Base-by-base conservation (phyloP, 2,797 vertebrate species). In the Sardinella longiceps region DNA sequence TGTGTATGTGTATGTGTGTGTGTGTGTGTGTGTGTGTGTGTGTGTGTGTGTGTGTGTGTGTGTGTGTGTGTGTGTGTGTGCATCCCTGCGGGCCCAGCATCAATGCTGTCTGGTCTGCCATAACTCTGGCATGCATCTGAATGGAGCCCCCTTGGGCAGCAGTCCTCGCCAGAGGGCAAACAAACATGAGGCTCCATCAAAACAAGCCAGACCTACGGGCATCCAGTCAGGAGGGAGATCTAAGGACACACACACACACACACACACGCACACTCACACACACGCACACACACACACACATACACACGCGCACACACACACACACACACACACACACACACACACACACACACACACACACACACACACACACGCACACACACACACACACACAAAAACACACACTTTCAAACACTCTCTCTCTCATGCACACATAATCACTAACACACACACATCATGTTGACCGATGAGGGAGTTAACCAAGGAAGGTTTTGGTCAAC, bases 401-500 rank as follows among this genome's bases (percentile, higher is more conserved):
- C 87, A 39, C 28, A 5, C 45, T 37, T 80, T 85, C 87, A 86
- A 56, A 77, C 48, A n/a, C n/a, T n/a, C n/a, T n/a, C n/a, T n/a
- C n/a, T n/a, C n/a, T n/a, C n/a, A n/a, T n/a, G n/a, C n/a, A n/a
- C n/a, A n/a, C n/a, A n/a, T n/a, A n/a, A n/a, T n/a, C n/a, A n/a
- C n/a, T n/a, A n/a, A n/a, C n/a, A n/a, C n/a, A n/a, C n/a, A n/a
- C 85, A 80, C 90, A 88, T 85, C 58, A 60, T 60, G 58, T 60
- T 60, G 18, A 56, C 43, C 7, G 43, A 56, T 56, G 18, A 56
- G 18, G 20, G 53, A 23, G 50, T 51, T 5, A 50, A 50, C 48
- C 15, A 14, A 50, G 2, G 11, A n/a, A 60, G 58, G 18, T 60
- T n/a, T 7, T 25, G 58, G 58, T 25, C 56, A 10, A 9, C n/a